Evolutionary conservation across 2,888 invertebrate genomes (phyloP).

Genomic region (Calliopum simillimum): DNA sequence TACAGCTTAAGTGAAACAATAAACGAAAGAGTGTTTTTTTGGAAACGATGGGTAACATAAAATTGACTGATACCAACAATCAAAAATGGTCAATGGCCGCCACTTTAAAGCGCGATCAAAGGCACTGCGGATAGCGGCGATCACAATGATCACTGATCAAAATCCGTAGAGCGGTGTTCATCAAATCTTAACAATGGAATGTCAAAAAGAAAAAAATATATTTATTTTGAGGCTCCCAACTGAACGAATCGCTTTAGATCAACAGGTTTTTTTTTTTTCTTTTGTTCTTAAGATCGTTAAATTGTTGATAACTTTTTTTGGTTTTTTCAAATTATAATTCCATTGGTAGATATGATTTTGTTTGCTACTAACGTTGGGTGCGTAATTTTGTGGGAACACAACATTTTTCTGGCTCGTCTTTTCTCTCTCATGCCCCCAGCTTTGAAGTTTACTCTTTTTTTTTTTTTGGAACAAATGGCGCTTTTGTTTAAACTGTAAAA

Average conservation of each 20-base stretch:
- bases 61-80: not conserved
- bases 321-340: no score
- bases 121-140: not conserved
- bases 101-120: not conserved
- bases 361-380: not conserved
- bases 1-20: not conserved
- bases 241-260: slow-evolving; percentile 10
- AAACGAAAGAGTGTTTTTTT: no score
- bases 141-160: no score
- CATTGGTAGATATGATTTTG: no score
- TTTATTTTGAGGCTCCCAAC: not conserved
- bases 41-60: no score
- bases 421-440: slow-evolving; percentile 4
- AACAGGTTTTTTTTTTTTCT: slow-evolving; percentile 17
- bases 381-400: slow-evolving; percentile 10
- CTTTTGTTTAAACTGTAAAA: slow-evolving; percentile 20
- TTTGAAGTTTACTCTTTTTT: no score
- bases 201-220: no score
- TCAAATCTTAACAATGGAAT: slow-evolving; percentile 21
- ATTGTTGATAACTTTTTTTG: no score
- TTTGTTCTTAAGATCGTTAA: no score
- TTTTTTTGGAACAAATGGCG: slow-evolving; percentile 10
- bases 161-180: slow-evolving; percentile 8
- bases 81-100: slow-evolving; percentile 30
- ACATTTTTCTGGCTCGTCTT: not conserved